Evolutionary conservation across 2,888 invertebrate species (phyloP), one percentile per base, ranked within the genome.

Genomic region (Artemia sp.): DNA sequence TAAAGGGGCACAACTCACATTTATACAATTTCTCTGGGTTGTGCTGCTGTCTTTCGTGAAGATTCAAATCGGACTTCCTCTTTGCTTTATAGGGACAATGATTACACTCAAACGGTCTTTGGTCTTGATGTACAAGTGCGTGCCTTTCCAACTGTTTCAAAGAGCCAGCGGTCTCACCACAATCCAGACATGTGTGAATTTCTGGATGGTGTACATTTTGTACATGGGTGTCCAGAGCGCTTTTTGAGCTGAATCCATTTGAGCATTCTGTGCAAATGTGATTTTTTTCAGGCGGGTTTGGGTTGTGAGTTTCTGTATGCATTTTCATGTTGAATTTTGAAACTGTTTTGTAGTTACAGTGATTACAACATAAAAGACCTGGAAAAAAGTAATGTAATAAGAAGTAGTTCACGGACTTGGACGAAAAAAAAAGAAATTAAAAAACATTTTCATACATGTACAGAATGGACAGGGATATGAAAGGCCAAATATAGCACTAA

Each of bases 221-320:
- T 1, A 24, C 10, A 24, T 58, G 64, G 14, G 24, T 24, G 64
- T 58, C 64, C 8, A 58, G 24, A 10, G n/a, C 9, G 10, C 14
- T 58, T 3, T 58, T 58, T n/a, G 64, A 58, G 8, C 14, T 19
- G 11, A 58, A 58, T 19, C 14, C n/a, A 19, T 10, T 58, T 58
- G 8, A 19, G 64, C 64, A 58, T 58, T 58, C 64, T 58, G 64
- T 58, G 11, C 64, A 58, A 9, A 19, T 24, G 2, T 19, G 10
- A 58, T n/a, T 58, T 58, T 58, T 58, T 24, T 58, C 64, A 1
- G n/a, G 64, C 8, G 64, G 64, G 11, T n/a, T 58, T 12, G n/a
- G n/a, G 64, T 58, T 58, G 64, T 58, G 64, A 58, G 64, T 58
- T 24, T 58, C 64, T 24, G n/a, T n/a, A 58, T 58, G 64, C 64